These are phyloP conservation scores for Hassar affinis DNA, from an alignment of 2,113 vertebrate species.

Conservation along the genomic window DNA sequence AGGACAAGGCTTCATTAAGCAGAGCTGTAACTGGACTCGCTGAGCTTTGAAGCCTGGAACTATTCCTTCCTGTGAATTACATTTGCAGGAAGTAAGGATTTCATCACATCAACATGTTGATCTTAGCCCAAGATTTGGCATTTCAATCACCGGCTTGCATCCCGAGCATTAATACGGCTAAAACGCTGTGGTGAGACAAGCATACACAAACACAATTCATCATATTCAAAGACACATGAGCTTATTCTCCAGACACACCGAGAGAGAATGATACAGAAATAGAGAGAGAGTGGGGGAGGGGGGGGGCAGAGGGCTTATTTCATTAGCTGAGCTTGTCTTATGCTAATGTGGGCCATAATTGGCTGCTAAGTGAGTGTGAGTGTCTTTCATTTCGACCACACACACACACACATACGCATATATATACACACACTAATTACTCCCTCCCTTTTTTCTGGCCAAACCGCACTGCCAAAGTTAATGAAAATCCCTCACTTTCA, in stretches of 20 bases:
- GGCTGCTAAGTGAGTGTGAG: conserved; percentile 52
- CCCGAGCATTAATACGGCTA: neutral
- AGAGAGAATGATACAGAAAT: neutral
- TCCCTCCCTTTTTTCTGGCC: conserved; percentile 27
- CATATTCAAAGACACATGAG: neutral
- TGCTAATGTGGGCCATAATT: conserved; percentile 56
- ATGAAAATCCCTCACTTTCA: conserved; percentile 54
- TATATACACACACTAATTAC: conserved; percentile 50
- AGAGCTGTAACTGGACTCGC: neutral
- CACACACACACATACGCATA: conserved; percentile 31
- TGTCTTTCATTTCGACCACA: conserved; percentile 44
- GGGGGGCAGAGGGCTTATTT: conserved; percentile 54
- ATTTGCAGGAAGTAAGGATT: neutral
- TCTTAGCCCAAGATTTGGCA: neutral
- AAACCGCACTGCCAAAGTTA: conserved; percentile 50
- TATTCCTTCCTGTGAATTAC: neutral
- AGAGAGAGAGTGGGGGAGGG: conserved; percentile 1
- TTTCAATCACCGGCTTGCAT: neutral
- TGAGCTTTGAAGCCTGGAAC: too few relatives aligned
- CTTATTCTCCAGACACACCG: neutral
- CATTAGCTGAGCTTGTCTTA: conserved; percentile 59
- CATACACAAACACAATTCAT: neutral
- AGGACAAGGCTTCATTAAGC: neutral
- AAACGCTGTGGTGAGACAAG: neutral
- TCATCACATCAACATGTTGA: neutral